These are phyloP conservation scores for Drosophila kikkawai DNA, from an alignment of 1,140 invertebrate genomes.

Conservation along the genomic window DNA sequence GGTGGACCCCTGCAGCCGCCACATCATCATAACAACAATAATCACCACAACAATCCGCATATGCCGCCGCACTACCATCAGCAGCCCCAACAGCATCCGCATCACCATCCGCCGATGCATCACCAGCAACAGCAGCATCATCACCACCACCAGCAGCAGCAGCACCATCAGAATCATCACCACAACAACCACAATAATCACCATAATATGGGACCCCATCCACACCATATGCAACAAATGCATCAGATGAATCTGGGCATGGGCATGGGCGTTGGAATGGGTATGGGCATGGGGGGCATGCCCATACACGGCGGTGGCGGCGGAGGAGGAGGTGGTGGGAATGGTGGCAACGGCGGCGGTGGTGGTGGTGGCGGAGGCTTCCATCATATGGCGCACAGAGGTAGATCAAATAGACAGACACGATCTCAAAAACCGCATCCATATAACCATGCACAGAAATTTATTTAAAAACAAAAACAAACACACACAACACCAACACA, in stretches of 20 bases:
- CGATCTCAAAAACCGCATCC: conserved; percentile 85
- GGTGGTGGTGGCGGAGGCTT: conserved; percentile 54
- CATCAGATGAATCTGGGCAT: conserved; percentile 50
- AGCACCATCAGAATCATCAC: conserved; percentile 30
- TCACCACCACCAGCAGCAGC: conserved; percentile 35
- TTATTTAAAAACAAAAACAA: conserved; percentile 73
- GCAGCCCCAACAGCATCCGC: conserved; percentile 37
- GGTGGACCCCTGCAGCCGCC: conserved; percentile 32
- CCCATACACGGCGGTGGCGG: conserved; percentile 51
- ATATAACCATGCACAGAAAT: conserved; percentile 85
- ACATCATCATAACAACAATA: conserved; percentile 43
- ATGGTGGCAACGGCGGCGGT: conserved; percentile 24
- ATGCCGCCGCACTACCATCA: conserved; percentile 38
- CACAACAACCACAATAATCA: conserved; percentile 24
- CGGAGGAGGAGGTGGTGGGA: not conserved
- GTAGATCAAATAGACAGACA: conserved; percentile 84
- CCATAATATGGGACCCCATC: conserved; percentile 49
- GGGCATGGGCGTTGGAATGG: conserved; percentile 57
- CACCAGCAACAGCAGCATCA: conserved; percentile 39
- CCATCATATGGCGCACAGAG: conserved; percentile 84
- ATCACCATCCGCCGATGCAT: conserved; percentile 43
- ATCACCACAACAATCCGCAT: conserved; percentile 43
- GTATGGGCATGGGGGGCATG: conserved; percentile 52
- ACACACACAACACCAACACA: not conserved
- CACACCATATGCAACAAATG: conserved; percentile 70